Percentiles rank a stretch among this genome's conserved stretches.
Evolutionary conservation across 2,888 invertebrate genomes (phyloP).

Genomic region (Ormyrus nitidulus): DNA sequence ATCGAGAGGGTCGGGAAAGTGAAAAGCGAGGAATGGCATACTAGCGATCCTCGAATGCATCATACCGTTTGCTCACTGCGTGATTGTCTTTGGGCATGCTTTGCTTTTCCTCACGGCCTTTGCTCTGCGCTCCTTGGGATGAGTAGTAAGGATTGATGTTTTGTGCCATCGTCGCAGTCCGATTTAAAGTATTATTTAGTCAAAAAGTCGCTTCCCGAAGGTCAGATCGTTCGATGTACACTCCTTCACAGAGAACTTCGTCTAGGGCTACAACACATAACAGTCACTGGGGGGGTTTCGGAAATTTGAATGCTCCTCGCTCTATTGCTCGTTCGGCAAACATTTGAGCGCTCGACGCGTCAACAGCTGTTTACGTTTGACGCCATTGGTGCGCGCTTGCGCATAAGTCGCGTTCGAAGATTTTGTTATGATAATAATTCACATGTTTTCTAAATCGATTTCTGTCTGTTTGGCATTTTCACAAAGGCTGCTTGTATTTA

Average conservation of each 20-base stretch:
- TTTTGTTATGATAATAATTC: not conserved
- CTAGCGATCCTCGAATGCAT: slow-evolving; percentile 51
- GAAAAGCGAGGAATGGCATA: not conserved
- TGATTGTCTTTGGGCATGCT: slow-evolving; percentile 86
- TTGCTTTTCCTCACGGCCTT: slow-evolving; percentile 88
- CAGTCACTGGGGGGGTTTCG: slow-evolving; percentile 59
- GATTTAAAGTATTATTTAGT: slow-evolving; percentile 10
- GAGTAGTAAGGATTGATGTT: slow-evolving; percentile 90
- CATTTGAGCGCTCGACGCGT: slow-evolving; percentile 38
- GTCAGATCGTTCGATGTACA: slow-evolving; percentile 37
- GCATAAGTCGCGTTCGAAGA: not conserved
- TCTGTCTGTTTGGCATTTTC: not conserved
- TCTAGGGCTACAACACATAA: slow-evolving; percentile 60
- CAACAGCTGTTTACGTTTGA: slow-evolving; percentile 58
- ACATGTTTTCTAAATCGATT: not conserved
- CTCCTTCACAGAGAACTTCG: slow-evolving; percentile 13
- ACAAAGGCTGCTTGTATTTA: no score
- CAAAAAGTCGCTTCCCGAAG: slow-evolving; percentile 41
- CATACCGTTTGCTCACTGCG: slow-evolving; percentile 92
- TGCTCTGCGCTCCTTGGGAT: slow-evolving; percentile 83
- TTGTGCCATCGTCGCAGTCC: slow-evolving; percentile 83
- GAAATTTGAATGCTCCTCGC: slow-evolving; percentile 70
- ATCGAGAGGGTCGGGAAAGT: not conserved
- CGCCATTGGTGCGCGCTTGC: slow-evolving; percentile 46
- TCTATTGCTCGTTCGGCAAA: slow-evolving; percentile 36